phyloP scores from a whole-genome alignment of 2,888 invertebrate genomes.

The Harpagoxenus sublaevis region DNA sequence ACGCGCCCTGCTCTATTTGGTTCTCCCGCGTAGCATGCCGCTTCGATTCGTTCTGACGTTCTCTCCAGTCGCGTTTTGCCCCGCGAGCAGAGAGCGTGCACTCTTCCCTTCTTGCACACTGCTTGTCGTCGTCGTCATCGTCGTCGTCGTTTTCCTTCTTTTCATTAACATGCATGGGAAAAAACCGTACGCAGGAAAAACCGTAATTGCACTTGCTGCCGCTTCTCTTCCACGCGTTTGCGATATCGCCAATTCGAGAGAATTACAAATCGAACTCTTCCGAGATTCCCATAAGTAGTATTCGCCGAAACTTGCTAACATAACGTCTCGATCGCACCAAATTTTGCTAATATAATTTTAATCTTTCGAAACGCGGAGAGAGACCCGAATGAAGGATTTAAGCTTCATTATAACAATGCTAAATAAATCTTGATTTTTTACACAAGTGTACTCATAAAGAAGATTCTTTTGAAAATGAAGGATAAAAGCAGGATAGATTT shows the following conservation, averaged over 20 bases:
- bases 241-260: conserved; percentile 4
- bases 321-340: neutral
- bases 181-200: conserved; percentile 21
- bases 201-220: neutral
- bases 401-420: too few relatives aligned
- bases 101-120: conserved; percentile 37
- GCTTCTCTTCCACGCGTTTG: neutral
- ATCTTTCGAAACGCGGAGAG: neutral
- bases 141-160: conserved; percentile 28
- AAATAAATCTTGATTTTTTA: neutral
- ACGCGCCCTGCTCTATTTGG: conserved; percentile 73
- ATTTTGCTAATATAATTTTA: conserved; percentile 10
- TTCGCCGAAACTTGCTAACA: neutral
- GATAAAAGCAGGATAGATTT: neutral
- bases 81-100: conserved; percentile 67
- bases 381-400: neutral
- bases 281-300: neutral
- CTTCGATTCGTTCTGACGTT: conserved; percentile 65
- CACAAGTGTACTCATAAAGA: neutral
- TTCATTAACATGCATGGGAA: conserved; percentile 12
- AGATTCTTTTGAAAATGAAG: neutral
- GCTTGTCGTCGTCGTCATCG: conserved; percentile 14
- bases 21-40: conserved; percentile 64
- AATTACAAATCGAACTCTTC: conserved; percentile 10
- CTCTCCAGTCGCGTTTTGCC: conserved; percentile 72